These are phyloP conservation scores for Thaleichthys pacificus DNA, from an alignment of 2,797 vertebrate genomes.

Conservation along the genomic window DNA sequence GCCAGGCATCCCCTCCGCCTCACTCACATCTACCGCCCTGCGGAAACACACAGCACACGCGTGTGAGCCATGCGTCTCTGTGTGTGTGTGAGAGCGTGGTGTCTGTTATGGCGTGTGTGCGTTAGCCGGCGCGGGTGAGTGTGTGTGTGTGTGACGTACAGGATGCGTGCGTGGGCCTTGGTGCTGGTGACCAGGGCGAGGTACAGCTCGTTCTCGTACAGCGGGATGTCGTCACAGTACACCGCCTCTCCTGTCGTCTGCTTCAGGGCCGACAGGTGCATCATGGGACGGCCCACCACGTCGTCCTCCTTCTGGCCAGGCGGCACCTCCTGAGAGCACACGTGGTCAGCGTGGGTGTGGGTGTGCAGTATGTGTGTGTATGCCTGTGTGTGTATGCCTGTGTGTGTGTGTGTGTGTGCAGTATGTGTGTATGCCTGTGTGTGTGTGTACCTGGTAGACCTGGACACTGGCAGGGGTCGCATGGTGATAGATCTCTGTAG, in stretches of 20 bases:
- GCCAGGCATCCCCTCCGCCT: constrained; percentile 79
- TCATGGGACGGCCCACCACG: constrained; percentile 84
- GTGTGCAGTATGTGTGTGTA: not conserved
- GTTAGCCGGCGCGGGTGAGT: constrained; percentile 9
- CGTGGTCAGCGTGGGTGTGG: not conserved
- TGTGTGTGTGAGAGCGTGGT: constrained; percentile 4
- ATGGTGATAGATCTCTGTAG: constrained; percentile 79
- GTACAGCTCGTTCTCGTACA: constrained; percentile 86
- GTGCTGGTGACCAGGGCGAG: constrained; percentile 87
- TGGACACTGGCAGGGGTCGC: constrained; percentile 81
- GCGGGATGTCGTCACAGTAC: constrained; percentile 91
- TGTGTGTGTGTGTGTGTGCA: constrained; percentile 16
- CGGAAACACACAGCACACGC: constrained; percentile 59
- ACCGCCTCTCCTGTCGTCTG: constrained; percentile 92
- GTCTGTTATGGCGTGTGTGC: not conserved
- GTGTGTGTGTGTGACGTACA: constrained; percentile 53
- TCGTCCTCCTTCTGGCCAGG: constrained; percentile 77
- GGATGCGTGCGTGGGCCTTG: constrained; percentile 82
- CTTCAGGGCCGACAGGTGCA: constrained; percentile 86
- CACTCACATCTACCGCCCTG: constrained; percentile 80
- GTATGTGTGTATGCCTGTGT: constrained; percentile 74
- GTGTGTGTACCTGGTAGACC: constrained; percentile 84
- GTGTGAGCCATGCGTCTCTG: not conserved
- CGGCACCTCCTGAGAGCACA: constrained; percentile 80
- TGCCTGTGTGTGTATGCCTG: not conserved